Conservation (phyloP, 1,140 invertebrate species). For the Wiebesia pumilae region DNA sequence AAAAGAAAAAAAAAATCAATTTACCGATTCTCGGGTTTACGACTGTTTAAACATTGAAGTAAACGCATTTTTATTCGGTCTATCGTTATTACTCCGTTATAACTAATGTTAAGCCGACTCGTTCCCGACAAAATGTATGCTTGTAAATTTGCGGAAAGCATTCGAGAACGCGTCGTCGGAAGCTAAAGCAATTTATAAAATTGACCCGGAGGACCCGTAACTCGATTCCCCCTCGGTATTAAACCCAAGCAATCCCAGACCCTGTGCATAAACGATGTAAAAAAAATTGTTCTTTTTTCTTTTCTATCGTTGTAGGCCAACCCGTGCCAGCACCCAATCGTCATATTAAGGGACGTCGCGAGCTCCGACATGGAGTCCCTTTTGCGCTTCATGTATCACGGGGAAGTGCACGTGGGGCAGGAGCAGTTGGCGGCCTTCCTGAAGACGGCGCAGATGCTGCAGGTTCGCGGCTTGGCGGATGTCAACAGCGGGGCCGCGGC, state of each 20-base stretch:
- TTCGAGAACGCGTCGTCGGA: too few relatives aligned
- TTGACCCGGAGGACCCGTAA: too few relatives aligned
- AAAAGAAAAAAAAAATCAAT: background rate
- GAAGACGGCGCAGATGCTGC: slow-evolving; percentile 91
- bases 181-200: too few relatives aligned
- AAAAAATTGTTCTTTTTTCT: too few relatives aligned
- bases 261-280: too few relatives aligned
- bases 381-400: slow-evolving; percentile 95
- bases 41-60: background rate
- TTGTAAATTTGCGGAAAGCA: too few relatives aligned
- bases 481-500: slow-evolving; percentile 79
- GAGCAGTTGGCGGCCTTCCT: slow-evolving; percentile 91
- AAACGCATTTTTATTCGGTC: too few relatives aligned
- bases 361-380: slow-evolving; percentile 93
- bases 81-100: too few relatives aligned
- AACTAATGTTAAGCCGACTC: too few relatives aligned
- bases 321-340: slow-evolving; percentile 94
- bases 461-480: slow-evolving; percentile 92
- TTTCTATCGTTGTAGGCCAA: slow-evolving; percentile 87
- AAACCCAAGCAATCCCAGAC: too few relatives aligned
- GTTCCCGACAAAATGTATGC: too few relatives aligned
- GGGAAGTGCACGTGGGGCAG: slow-evolving; percentile 93
- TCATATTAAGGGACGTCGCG: slow-evolving; percentile 91
- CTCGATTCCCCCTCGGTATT: too few relatives aligned
- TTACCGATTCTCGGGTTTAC: background rate